Base-by-base conservation (phyloP, 1,140 invertebrate species). In the Glossosoma conforme region DNA sequence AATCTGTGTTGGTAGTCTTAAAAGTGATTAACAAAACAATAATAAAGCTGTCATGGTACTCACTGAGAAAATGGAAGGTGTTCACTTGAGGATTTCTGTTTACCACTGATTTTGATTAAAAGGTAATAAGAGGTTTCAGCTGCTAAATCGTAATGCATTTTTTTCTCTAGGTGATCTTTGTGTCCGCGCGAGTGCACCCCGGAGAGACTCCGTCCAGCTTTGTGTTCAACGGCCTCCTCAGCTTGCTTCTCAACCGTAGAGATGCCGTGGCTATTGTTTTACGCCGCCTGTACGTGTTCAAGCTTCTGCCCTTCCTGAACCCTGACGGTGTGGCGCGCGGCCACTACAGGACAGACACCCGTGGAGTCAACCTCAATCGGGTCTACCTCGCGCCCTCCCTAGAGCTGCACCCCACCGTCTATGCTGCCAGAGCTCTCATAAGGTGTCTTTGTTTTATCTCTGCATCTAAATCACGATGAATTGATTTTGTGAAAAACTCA, bases 201-300 rank as follows among this genome's bases (percentile, higher is more conserved):
- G 93, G 93, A 11, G 93, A 97, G 75, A 93, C 90, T 14, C 93
- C 94, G 44, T 88, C 91, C 4, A 93, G 87, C 66, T 96, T 94
- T 77, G 90, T 97, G 11, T 85, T 97, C 70, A 93, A 94, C 69
- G 93, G 94, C 13, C 84, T 94, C 52, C 73, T 96, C 9, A 86
- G 91, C 63, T 83, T 90, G 28, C 64, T 89, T 40, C 62, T 96
- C 3, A 79, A 81, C 49, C 77, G 81, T 20, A 81, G 86, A 41
- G 88, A 93, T 64, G 76, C 81, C 22, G 82, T 91, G 20, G 90
- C 78, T 66, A 61, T 81, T 44, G 71, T 77, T 58, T 69, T 95
- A 10, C 76, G 92, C 30, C 82, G 86, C 59, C 65, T 82, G 30
- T 91, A 88, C 64, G 89, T 96, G 40, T 95, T 97, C 72, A 95